Percentiles rank a stretch among this genome's conserved stretches.
Evolutionary conservation across 2,113 vertebrate genomes (phyloP).

Genomic region (Origma solitaria): DNA sequence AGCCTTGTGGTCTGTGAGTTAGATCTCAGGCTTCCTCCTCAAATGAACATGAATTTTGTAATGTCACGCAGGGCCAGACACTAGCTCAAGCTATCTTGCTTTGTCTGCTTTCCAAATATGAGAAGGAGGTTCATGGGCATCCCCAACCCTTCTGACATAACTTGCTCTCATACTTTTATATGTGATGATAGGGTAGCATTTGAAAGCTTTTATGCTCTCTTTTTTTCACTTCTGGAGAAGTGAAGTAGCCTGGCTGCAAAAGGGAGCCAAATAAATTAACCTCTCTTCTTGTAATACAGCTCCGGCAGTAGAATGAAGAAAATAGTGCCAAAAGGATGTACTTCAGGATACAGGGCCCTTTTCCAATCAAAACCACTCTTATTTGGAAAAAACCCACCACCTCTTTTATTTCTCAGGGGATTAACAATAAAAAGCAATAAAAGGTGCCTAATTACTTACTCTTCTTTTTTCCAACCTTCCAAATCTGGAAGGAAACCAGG

Average conservation of each 20-base stretch:
- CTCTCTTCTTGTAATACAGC: background rate
- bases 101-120: background rate
- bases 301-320: background rate
- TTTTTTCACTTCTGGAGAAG: background rate
- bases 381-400: background rate
- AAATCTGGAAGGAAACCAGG: slow-evolving; percentile 11
- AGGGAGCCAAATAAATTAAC: background rate
- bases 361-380: background rate
- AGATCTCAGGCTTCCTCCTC: background rate
- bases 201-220: background rate
- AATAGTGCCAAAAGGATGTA: background rate
- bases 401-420: background rate
- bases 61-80: background rate
- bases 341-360: background rate
- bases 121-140: background rate
- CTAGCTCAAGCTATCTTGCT: background rate
- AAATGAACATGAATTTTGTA: background rate
- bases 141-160: background rate
- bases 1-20: background rate
- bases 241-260: background rate
- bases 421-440: slow-evolving; percentile 33
- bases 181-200: background rate
- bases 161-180: background rate
- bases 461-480: background rate
- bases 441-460: slow-evolving; percentile 26